Evolutionary conservation across 2,113 vertebrate genomes (phyloP), one percentile per base, ranked within the genome.

Genomic region (Hucho hucho): DNA sequence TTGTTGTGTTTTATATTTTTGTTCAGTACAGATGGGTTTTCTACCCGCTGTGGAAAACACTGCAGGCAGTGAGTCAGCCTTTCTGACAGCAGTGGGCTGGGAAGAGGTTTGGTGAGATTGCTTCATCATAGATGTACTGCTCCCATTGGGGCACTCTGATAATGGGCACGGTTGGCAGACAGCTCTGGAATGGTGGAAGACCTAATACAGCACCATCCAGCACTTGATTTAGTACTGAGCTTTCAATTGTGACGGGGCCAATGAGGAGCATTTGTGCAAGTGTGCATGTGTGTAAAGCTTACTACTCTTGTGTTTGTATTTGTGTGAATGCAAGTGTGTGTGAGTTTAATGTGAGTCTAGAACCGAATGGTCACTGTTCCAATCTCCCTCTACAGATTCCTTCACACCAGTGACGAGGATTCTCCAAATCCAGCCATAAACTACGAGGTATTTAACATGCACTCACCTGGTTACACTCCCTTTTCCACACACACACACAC

Each of bases 391-490:
- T 64, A 16, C 91, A 99, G 97, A 58, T 99, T 98, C 84, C 91
- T 95, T 81, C 92, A 94, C 4, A 98, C 97, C 82, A 94, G 92
- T 65, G 97, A 98, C 90, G 81, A 91, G 66, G 97, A 99, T 87
- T 97, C 97, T 53, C 96, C 96, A 69, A 95, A 99, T 86, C 98
- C 98, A 64, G 90, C 87, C 77, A 90, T 99, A 84, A 91, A 90
- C 77, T 98, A 96, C 70, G 95, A 97, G 96, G 98, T 99, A 93
- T 18, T 43, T 82, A 88, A 56, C 37, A 72, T 3, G 0, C 11
- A 3, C n/a, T 61, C 7, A 20, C 28, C 16, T 37, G n/a, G 0
- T 18, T 9, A 2, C 64, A 58, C 22, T 18, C 20, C 18, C 49
- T 13, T 0, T 32, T 2, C 18, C 46, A 32, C 32, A 66, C 26